Base-by-base conservation (phyloP, 2,113 vertebrate genomes). In the Phocoena phocoena region DNA sequence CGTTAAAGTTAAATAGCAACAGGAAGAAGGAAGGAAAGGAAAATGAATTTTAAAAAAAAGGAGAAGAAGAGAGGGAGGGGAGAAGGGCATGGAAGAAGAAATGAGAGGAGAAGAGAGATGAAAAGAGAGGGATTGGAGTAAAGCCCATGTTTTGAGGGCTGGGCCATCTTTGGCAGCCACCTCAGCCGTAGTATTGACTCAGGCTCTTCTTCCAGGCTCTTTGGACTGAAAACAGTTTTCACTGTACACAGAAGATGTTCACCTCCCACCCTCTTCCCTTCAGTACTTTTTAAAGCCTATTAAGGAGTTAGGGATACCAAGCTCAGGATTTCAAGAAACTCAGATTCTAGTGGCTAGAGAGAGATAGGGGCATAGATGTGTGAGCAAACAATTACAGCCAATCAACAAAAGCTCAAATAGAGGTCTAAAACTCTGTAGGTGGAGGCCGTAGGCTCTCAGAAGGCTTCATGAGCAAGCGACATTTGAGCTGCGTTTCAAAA, bases 171-270 rank as follows among this genome's bases (percentile, higher is more conserved):
- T 1, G 70, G 28, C 65, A 73, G 44, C 41, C 10, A 4, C 4
- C 17, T 36, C 26, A 10, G 53, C 0, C 12, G 4, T 9, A 20
- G 10, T 4, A 31, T 9, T 3, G 0, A 3, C 62, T 36, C 18
- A 3, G 60, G 62, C 1, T 23, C 28, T 76, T 23, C 23, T 76
- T 83, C 60, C 33, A 86, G 67, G 90, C 8, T 28, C 8, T 74
- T 60, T 31, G 15, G 65, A 23, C 4, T 3, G 53, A 85, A 68
- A 63, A 55, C 5, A 26, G 60, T 81, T 50, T 55, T 20, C 71
- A 11, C 41, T 5, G 11, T 6, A 68, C 67, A 41, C 36, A 62
- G 74, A 70, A 41, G 67, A 55, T 55, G 11, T 44, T 33, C 28
- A 15, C 2, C 86, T 70, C 33, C 23, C 7, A 55, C 13, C 55